Evolutionary conservation across 2,888 invertebrate species (phyloP), one percentile per base, ranked within the genome.

Genomic region (Polyommatus icarus): DNA sequence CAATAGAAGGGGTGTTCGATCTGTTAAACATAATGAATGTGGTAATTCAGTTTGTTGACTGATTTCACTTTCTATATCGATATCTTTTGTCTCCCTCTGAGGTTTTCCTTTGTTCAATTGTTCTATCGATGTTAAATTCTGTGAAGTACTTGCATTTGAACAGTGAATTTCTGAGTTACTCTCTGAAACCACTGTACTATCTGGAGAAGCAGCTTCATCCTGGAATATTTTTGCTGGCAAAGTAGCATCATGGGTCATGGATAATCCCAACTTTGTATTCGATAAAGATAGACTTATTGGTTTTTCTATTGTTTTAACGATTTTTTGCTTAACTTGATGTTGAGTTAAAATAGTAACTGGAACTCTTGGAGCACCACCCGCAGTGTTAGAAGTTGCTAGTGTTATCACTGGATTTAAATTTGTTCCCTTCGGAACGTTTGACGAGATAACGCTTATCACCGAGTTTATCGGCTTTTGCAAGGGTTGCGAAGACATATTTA

Each of bases 151-250:
- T 7, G 83, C 79, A 78, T 84, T 85, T 54, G 83, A 82, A 79
- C 82, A 86, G 57, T 86, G 87, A 20, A 84, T 80, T 54, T 89
- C 89, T 1, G 84, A 79, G 79, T 84, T 85, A 79, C 82, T 85
- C 79, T 92, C 93, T 3, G 88, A 84, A 0, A 86, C 82, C 5
- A 90, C 89, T 1, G 93, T 90, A 79, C 93, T 91, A 81, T 96
- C 95, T 0, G 96, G 95, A 0, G 96, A 96, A 0, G 95, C 95
- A 0, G 95, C 95, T 81, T 96, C 96, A 82, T 96, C 96, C 86
- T 96, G 96, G 84, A 96, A 96, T 84, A 96, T 96, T 85, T 96
- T 96, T 8, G 95, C 96, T 0, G 96, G 96, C 24, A 96, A 88
- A 10, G 94, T 95, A 79, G 90, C 95, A 83, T 95, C 96, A 83